Evolutionary conservation across 1,140 invertebrate species (phyloP), one percentile per base, ranked within the genome.

Genomic region (Caerostris extrusa): DNA sequence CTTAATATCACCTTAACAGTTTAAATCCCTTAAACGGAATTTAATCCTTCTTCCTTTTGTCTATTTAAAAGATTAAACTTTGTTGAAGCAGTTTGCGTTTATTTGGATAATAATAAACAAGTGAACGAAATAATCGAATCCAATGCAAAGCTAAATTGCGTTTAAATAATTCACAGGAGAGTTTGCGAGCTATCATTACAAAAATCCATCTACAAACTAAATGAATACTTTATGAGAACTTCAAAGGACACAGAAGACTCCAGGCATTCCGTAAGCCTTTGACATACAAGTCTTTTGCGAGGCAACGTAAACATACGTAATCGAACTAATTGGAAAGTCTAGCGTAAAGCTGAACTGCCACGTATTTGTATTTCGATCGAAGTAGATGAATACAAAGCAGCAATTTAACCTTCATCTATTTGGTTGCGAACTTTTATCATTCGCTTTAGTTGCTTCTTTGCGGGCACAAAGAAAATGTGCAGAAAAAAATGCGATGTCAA

Each of bases 321-420:
- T 69, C 64, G n/a, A 69, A 69, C 64, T 69, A 69, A 69, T 69
- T 69, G 64, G 64, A 69, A 69, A 69, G 64, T 19, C n/a, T 69
- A 69, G 64, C 64, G 64, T 69, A 69, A 69, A 69, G 64, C 17
- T n/a, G 64, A 69, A 69, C 64, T 69, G 17, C 5, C n/a, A 69
- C 17, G n/a, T 69, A 17, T 69, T 69, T 19, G 64, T n/a, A 7
- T 69, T 17, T 14, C 12, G 17, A n/a, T 69, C 5, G 17, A 19
- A 69, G 64, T 69, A 19, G 64, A 69, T 19, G 64, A 69, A 69
- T 69, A 69, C 64, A 7, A 69, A 69, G 17, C 64, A 69, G 64
- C 6, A 14, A 17, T 69, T 69, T 17, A 5, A 67, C 14, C 34
- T 34, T 34, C 34, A 34, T 34, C 64, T 14, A 61, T 61, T 61